phyloP scores from a whole-genome alignment of 2,888 invertebrate species.

The Selenia dentaria region DNA sequence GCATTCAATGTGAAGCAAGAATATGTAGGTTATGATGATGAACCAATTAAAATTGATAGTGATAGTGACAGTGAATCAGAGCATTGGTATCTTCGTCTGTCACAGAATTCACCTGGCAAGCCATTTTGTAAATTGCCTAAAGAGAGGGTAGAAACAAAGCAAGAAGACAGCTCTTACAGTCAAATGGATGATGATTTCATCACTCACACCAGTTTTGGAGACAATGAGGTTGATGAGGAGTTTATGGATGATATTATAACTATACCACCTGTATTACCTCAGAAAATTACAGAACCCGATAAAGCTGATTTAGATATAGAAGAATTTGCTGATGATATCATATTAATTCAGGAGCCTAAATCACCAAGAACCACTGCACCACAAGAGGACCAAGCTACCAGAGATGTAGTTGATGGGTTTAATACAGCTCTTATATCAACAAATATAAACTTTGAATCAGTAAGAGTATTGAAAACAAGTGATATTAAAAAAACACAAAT shows the following conservation, averaged over 20 bases:
- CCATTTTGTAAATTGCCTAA: conserved; percentile 51
- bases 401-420: conserved; percentile 49
- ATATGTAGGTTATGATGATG: conserved; percentile 66
- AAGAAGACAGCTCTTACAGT: conserved; percentile 68
- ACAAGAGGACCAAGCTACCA: background rate
- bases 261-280: conserved; percentile 42
- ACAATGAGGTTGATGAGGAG: conserved; percentile 51
- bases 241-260: conserved; percentile 59
- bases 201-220: conserved; percentile 27
- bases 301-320: conserved; percentile 26
- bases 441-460: conserved; percentile 25
- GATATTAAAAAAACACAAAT: conserved; percentile 55
- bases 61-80: conserved; percentile 82
- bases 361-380: conserved; percentile 10
- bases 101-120: conserved; percentile 76
- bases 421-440: conserved; percentile 24
- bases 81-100: conserved; percentile 78
- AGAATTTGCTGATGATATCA: conserved; percentile 39
- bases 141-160: conserved; percentile 36
- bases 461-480: conserved; percentile 19
- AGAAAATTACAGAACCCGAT: conserved; percentile 9
- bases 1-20: conserved; percentile 72
- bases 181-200: conserved; percentile 59
- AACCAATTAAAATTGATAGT: conserved; percentile 62
- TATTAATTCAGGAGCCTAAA: conserved; percentile 22